Evolutionary conservation across 2,113 vertebrate species (phyloP).

Genomic region (Isichthys henryi): DNA sequence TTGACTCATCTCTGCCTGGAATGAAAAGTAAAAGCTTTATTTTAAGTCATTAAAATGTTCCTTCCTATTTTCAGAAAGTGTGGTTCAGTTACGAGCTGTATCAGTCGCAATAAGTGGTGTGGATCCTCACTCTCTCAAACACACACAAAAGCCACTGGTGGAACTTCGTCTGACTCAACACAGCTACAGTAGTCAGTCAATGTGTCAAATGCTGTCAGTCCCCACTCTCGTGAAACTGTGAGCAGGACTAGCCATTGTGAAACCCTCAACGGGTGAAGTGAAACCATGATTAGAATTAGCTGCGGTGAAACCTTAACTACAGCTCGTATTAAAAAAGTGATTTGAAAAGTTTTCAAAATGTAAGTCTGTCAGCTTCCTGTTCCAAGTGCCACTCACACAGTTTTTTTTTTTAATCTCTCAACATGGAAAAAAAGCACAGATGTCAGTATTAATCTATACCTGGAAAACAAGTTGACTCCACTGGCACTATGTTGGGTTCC

Average conservation of each 20-base stretch:
- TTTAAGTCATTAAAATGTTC: constrained; percentile 2
- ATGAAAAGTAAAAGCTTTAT: too few species aligned
- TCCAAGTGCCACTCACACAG: background rate
- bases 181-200: background rate
- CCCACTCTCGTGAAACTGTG: background rate
- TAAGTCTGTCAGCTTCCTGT: background rate
- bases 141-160: background rate
- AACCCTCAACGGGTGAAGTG: background rate
- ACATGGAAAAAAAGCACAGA: background rate
- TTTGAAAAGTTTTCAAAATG: background rate
- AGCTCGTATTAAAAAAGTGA: background rate
- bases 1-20: background rate
- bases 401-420: background rate
- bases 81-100: background rate
- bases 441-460: background rate
- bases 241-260: background rate
- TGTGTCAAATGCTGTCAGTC: background rate
- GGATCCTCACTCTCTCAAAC: background rate
- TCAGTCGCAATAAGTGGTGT: background rate
- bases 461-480: background rate
- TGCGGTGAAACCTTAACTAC: background rate
- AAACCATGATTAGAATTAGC: background rate
- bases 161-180: background rate
- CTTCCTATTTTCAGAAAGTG: background rate
- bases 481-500: background rate